Evolutionary conservation across 1,140 invertebrate genomes (phyloP), one percentile per base, ranked within the genome.

Genomic region (Forficula auricularia): DNA sequence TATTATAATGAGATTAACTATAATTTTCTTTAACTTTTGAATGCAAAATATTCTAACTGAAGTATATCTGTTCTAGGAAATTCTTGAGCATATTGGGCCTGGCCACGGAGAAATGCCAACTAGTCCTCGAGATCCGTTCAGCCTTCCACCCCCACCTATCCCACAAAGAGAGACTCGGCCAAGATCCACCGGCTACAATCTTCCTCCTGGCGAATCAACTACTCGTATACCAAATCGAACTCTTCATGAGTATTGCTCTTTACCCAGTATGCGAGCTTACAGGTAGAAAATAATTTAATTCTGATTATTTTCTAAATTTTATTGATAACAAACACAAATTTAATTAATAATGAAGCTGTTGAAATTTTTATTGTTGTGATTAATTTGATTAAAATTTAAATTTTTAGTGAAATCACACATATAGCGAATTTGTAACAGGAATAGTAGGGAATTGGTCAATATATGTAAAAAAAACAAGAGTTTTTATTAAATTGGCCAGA

Each of bases 81-180:
- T 16, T 37, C 12, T 12, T 38, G 19, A 12, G 18, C 19, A 19
- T 16, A 3, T 20, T 15, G 18, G 18, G n/a, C 22, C 22, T 40
- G n/a, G n/a, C n/a, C n/a, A n/a, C n/a, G 22, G 12, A 36, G 19
- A 30, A 12, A 27, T 38, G 19, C 16, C 20, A 6, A 19, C 38
- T 10, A 8, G 19, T 36, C 37, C 41, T 12, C 34, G 31, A 15
- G 16, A 35, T 27, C 22, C 22, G 10, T 27, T 27, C 22, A 27
- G 4, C 10, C 50, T 38, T 10, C 53, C 54, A 3, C 68, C 69
- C 3, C 70, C 71, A 2, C 69, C 70, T 9, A 71, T 73, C 46
- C 71, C 70, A 3, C 68, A 70, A 44, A 57, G 70, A 22, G 70
- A 72, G 46, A 56, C 60, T 2, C 54, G 70, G 14, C 70, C 71